phyloP scores from a whole-genome alignment of 2,113 vertebrate genomes.

The Mormyrus iriodes region DNA sequence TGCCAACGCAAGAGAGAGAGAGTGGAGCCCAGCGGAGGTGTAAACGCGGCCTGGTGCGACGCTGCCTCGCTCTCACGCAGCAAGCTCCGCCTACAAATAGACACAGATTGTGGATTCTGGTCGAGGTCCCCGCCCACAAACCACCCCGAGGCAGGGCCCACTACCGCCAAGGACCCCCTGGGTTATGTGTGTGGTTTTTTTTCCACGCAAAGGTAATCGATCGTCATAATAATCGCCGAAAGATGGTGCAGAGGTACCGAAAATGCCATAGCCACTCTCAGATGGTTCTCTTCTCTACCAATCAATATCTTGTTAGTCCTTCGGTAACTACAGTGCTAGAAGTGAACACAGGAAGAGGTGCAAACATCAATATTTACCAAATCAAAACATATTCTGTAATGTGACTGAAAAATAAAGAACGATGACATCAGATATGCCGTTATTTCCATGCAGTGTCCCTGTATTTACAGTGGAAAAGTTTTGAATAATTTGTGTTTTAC shows the following conservation, averaged over 20 bases:
- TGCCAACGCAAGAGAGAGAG: slow-evolving; percentile 34
- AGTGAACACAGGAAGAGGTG: slow-evolving; percentile 35
- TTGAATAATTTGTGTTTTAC: slow-evolving; percentile 64
- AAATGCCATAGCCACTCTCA: slow-evolving; percentile 40
- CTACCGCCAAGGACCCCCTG: neutral
- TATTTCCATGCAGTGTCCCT: slow-evolving; percentile 59
- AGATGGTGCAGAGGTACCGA: slow-evolving; percentile 38
- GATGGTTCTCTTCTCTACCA: slow-evolving; percentile 32
- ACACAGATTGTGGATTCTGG: slow-evolving; percentile 24
- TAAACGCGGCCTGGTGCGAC: slow-evolving; percentile 48
- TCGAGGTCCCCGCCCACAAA: slow-evolving; percentile 19
- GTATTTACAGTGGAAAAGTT: slow-evolving; percentile 53
- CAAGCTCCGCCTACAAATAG: neutral
- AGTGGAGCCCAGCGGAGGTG: slow-evolving; percentile 54
- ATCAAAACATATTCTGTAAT: slow-evolving; percentile 50
- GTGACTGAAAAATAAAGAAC: slow-evolving; percentile 51
- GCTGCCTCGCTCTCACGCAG: slow-evolving; percentile 35
- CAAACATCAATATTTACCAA: slow-evolving; percentile 53
- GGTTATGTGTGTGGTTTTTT: neutral
- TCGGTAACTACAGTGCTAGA: slow-evolving; percentile 42
- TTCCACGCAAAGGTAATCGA: neutral
- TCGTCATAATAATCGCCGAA: slow-evolving; percentile 35
- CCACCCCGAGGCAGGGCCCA: slow-evolving; percentile 10
- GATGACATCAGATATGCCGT: slow-evolving; percentile 48
- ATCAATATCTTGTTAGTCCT: slow-evolving; percentile 56